Conservation (phyloP, 2,113 vertebrate genomes). For the Cyprinodon brontotheroides region DNA sequence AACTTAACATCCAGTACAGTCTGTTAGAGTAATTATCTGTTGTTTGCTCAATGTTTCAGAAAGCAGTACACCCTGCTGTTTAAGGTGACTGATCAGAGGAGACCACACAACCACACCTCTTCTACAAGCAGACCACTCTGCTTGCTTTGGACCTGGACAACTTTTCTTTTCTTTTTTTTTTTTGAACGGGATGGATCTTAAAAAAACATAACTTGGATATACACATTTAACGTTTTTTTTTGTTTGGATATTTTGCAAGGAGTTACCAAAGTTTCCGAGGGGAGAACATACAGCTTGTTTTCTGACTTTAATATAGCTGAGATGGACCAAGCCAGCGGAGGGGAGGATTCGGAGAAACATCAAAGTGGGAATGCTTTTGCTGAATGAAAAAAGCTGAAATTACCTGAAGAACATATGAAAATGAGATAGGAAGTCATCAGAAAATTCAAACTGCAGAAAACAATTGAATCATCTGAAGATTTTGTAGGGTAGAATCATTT, state of each 20-base stretch:
- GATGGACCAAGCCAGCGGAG: slow-evolving; percentile 83
- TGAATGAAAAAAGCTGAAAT: too few species aligned
- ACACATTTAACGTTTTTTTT: slow-evolving; percentile 13
- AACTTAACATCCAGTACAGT: background rate
- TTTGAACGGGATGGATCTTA: slow-evolving; percentile 68
- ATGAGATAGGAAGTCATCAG: too few species aligned
- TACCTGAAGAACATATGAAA: too few species aligned
- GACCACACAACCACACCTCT: slow-evolving; percentile 67
- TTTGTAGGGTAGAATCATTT: too few species aligned
- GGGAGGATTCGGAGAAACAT: too few species aligned
- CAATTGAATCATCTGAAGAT: too few species aligned
- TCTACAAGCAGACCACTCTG: slow-evolving; percentile 14
- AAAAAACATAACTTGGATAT: slow-evolving; percentile 63
- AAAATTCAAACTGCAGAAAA: too few species aligned
- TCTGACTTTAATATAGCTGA: slow-evolving; percentile 9
- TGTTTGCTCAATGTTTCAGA: slow-evolving; percentile 37
- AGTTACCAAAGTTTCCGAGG: slow-evolving; percentile 45
- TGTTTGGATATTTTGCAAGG: slow-evolving; percentile 1
- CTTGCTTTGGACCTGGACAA: slow-evolving; percentile 25
- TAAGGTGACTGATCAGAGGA: slow-evolving; percentile 23
- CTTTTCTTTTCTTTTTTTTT: background rate
- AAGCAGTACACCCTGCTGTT: slow-evolving; percentile 10
- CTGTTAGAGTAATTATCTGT: background rate
- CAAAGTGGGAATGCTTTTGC: too few species aligned
- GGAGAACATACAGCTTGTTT: slow-evolving; percentile 17